These are phyloP conservation scores for Mormyrops boulengeri DNA, from an alignment of 2,797 vertebrate species.

Conservation along the genomic window DNA sequence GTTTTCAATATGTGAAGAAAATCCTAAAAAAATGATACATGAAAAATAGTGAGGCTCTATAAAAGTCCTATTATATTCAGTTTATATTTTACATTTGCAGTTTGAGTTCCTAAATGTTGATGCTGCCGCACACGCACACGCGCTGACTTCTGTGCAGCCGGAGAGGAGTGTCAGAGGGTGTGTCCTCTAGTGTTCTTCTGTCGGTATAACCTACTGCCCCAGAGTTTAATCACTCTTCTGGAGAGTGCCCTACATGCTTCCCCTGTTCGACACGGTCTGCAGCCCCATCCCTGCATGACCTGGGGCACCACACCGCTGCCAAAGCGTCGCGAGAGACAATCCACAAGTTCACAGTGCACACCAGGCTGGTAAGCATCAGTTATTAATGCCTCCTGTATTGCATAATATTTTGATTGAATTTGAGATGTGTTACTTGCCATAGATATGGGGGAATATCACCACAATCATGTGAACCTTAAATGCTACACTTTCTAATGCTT, in stretches of 20 bases:
- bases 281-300: not conserved
- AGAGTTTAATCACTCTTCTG: slow-evolving; percentile 40
- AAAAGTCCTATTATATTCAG: not conserved
- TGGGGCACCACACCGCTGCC: not conserved
- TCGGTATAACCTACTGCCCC: slow-evolving; percentile 40
- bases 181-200: slow-evolving; percentile 53
- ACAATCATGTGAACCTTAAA: not conserved
- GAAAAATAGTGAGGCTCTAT: not conserved
- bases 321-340: not conserved
- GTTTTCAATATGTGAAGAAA: not conserved
- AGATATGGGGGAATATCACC: not conserved
- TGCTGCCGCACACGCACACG: not conserved
- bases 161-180: slow-evolving; percentile 49
- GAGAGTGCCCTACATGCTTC: slow-evolving; percentile 28
- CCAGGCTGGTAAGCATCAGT: slow-evolving; percentile 46
- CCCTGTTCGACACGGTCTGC: slow-evolving; percentile 17
- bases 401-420: not conserved
- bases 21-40: not conserved
- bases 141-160: not conserved
- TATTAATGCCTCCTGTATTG: not conserved
- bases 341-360: not conserved
- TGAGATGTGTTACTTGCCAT: not conserved
- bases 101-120: not conserved
- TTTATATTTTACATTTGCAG: not conserved
- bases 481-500: not conserved